phyloP scores from a whole-genome alignment of 2,113 vertebrate genomes.

The Jaculus jaculus region DNA sequence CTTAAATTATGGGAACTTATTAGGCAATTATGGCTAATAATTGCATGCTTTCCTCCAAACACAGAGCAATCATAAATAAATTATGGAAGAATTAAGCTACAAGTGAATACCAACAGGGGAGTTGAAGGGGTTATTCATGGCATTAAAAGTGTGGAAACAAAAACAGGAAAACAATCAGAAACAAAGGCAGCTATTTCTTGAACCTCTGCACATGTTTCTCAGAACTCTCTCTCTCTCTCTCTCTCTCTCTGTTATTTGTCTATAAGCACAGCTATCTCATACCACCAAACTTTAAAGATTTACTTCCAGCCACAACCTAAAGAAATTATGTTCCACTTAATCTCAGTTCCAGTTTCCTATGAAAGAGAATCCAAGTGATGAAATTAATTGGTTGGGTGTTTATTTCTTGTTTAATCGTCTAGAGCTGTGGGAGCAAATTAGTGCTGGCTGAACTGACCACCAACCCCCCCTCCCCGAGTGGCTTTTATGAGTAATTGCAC shows the following conservation, averaged over 20 bases:
- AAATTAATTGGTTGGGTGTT: not conserved
- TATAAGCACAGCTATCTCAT: not conserved
- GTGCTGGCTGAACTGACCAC: not conserved
- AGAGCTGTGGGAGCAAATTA: not conserved
- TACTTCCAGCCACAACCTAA: not conserved
- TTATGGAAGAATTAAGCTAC: not conserved
- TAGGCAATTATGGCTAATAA: not conserved
- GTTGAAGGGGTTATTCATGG: not conserved
- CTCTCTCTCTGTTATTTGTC: too few species aligned
- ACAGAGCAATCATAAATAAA: not conserved
- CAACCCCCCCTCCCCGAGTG: not conserved
- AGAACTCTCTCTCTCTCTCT: not conserved
- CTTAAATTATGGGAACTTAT: not conserved
- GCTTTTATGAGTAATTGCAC: not conserved
- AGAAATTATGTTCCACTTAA: not conserved
- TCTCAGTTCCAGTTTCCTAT: not conserved
- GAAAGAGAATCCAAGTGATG: not conserved
- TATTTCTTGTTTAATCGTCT: not conserved
- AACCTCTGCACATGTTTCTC: not conserved
- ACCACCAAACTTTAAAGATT: not conserved
- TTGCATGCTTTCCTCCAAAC: not conserved
- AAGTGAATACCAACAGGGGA: not conserved
- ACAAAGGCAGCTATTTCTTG: not conserved
- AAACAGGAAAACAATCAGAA: not conserved
- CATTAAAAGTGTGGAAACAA: not conserved